phyloP scores from a whole-genome alignment of 2,797 vertebrate species.

The Dicrostonyx torquatus region DNA sequence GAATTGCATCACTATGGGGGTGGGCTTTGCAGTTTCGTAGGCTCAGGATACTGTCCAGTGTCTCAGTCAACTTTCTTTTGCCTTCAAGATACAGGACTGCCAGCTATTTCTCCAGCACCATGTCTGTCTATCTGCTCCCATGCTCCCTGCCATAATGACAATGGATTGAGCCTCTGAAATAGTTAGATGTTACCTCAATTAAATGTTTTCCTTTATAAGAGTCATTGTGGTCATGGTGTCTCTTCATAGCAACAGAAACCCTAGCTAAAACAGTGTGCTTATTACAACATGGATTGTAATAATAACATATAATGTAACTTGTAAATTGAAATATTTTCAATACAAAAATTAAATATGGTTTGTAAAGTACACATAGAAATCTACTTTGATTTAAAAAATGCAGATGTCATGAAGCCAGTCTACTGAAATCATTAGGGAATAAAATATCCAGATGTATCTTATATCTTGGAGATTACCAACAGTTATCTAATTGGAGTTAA shows the following conservation, averaged over 20 bases:
- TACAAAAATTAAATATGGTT: background rate
- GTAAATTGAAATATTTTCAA: background rate
- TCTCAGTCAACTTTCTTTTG: background rate
- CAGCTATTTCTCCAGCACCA: background rate
- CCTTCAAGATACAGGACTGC: background rate
- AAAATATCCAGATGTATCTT: background rate
- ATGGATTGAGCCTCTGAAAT: background rate
- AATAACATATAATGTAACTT: background rate
- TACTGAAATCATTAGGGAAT: background rate
- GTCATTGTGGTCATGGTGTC: background rate
- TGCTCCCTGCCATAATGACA: background rate
- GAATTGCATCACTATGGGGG: background rate
- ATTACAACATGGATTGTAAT: background rate
- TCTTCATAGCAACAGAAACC: background rate
- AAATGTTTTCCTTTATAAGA: background rate
- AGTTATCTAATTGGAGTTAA: background rate
- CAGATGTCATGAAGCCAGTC: background rate
- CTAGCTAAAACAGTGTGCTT: background rate
- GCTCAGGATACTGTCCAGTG: background rate
- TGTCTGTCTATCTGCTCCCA: background rate
- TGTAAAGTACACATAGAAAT: background rate
- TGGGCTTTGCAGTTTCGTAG: background rate
- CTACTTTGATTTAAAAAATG: background rate
- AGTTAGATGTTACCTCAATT: background rate
- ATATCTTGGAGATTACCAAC: background rate